phyloP scores from a whole-genome alignment of 2,888 invertebrate species.

The Atethmia centrago region DNA sequence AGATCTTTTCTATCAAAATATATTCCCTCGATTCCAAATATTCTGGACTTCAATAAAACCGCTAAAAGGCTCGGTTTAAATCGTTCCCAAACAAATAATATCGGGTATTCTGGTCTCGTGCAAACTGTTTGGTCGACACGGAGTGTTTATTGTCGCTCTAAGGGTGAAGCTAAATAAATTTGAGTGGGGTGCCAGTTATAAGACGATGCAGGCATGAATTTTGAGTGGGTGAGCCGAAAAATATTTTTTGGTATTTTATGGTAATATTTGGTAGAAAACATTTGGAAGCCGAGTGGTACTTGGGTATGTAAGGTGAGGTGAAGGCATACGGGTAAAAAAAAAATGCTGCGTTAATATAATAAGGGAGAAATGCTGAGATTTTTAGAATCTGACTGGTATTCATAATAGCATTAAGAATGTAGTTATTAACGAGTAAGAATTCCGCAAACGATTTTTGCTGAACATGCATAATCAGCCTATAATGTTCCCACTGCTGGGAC shows the following conservation, averaged over 20 bases:
- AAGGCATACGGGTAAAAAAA: neutral
- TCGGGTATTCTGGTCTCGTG: slow-evolving; percentile 79
- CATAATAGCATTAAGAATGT: neutral
- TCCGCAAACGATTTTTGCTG: too few species aligned
- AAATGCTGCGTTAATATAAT: neutral
- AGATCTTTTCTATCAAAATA: slow-evolving; percentile 12
- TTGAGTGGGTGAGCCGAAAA: slow-evolving; percentile 31
- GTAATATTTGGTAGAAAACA: slow-evolving; percentile 11
- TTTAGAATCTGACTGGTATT: neutral
- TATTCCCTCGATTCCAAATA: neutral
- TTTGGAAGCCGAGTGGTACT: slow-evolving; percentile 1
- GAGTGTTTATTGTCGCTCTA: slow-evolving; percentile 82
- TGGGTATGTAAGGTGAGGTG: neutral
- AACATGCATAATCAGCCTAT: too few species aligned
- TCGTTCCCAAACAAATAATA: slow-evolving; percentile 67
- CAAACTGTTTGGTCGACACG: slow-evolving; percentile 81
- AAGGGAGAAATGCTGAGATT: neutral
- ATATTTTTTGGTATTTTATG: slow-evolving; percentile 32
- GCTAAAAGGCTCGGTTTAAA: slow-evolving; percentile 57
- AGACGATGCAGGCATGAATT: slow-evolving; percentile 52
- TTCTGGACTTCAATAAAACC: slow-evolving; percentile 51
- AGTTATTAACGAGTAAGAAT: neutral
- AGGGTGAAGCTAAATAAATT: slow-evolving; percentile 78
- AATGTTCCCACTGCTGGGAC: too few species aligned
- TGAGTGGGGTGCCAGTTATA: slow-evolving; percentile 63